Evolutionary conservation across 2,888 invertebrate genomes (phyloP), one percentile per base, ranked within the genome.

Genomic region (Mythimna vitellina): DNA sequence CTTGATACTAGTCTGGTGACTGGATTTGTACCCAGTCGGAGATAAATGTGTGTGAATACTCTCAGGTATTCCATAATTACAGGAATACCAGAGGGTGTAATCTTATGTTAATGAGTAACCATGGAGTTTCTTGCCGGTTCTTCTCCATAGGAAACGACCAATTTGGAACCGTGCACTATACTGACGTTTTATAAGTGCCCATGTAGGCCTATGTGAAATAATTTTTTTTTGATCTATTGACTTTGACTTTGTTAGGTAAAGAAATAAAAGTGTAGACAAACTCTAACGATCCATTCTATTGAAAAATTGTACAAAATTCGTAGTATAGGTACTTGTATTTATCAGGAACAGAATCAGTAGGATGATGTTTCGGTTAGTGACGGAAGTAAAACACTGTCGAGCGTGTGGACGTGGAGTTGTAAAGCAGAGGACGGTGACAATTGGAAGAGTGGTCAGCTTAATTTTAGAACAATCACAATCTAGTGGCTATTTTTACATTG

Each of bases 391-490:
- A 46, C 32, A 57, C 5, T 14, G 54, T 46, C 6, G n/a, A 51
- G 8, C 9, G 49, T 8, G 67, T 53, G 53, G 80, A 72, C 68
- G 60, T 65, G 25, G 12, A 61, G 25, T 68, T 56, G 29, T 73
- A 69, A 49, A 65, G 57, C 32, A 54, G 56, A 56, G 29, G 46
- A 22, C 49, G 35, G 35, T 25, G 49, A 46, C 29, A 9, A 38
- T 65, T 70, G 54, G 35, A 65, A 53, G 64, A 64, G 78, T 32
- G 64, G 74, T 56, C 77, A 58, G 70, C 64, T 53, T 67, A 38
- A 80, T 72, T 70, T 74, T 65, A 46, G 68, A 64, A 61, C 53
- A 57, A 63, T 80, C 62, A 60, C 42, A 65, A 67, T 62, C 25
- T 49, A 22, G 29, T 14, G n/a, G 46, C 64, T 70, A 70, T 73